Percentiles rank a stretch among this genome's conserved stretches.
Evolutionary conservation across 2,888 invertebrate genomes (phyloP).

Genomic region (Sericinus montela): DNA sequence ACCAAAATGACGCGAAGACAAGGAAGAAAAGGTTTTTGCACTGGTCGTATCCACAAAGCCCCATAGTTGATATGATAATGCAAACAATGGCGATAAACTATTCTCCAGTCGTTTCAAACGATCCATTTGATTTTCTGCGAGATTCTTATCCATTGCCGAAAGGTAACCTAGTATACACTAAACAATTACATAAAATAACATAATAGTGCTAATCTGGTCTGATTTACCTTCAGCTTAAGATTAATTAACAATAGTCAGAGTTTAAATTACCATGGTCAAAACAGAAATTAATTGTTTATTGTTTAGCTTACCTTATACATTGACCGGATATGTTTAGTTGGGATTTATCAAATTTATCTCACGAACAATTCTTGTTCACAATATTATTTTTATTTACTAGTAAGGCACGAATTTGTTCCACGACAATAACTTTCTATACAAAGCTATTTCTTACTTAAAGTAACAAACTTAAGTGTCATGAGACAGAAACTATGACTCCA

Average conservation of each 20-base stretch:
- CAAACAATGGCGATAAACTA: constrained; percentile 49
- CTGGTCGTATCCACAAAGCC: constrained; percentile 56
- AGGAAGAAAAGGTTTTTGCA: constrained; percentile 38
- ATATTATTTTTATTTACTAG: neutral
- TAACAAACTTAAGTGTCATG: too few species aligned
- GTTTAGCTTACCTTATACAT: constrained; percentile 11
- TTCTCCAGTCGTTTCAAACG: constrained; percentile 44
- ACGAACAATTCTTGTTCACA: constrained; percentile 1
- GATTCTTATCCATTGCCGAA: constrained; percentile 64
- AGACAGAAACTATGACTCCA: too few species aligned
- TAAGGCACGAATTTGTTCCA: too few species aligned
- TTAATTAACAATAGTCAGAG: constrained; percentile 9
- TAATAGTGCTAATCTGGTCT: constrained; percentile 5
- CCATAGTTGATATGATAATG: constrained; percentile 61
- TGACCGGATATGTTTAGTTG: constrained; percentile 1
- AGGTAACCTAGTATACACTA: constrained; percentile 42
- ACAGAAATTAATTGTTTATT: constrained; percentile 21
- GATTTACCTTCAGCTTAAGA: constrained; percentile 17
- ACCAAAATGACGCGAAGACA: constrained; percentile 9
- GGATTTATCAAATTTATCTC: constrained; percentile 2
- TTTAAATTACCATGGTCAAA: constrained; percentile 15
- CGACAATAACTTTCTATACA: too few species aligned
- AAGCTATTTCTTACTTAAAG: too few species aligned
- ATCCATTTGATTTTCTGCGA: constrained; percentile 64
- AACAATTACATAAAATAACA: constrained; percentile 4